Evolutionary conservation across 2,888 invertebrate species (phyloP).

Genomic region (Helicoverpa assulta): DNA sequence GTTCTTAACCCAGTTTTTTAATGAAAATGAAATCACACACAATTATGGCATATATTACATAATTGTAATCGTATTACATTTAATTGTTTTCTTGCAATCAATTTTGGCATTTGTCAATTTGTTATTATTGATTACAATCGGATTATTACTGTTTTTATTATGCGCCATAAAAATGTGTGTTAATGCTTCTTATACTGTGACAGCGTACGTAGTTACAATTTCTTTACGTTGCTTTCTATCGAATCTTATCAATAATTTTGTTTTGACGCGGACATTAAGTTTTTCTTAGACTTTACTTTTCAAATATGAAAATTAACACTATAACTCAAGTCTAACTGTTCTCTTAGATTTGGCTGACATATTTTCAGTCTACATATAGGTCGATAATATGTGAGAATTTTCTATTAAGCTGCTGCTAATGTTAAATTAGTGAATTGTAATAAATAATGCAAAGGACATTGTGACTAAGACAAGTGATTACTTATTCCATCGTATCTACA

Average conservation of each 20-base stretch:
- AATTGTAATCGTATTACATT: constrained; percentile 29
- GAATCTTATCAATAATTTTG: no score
- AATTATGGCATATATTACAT: constrained; percentile 28
- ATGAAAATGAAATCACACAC: constrained; percentile 40
- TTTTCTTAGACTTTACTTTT: no score
- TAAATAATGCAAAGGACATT: not conserved
- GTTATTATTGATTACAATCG: constrained; percentile 20
- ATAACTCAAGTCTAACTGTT: no score
- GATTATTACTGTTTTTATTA: not conserved
- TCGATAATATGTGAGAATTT: not conserved
- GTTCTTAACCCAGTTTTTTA: constrained; percentile 29
- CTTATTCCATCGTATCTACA: not conserved
- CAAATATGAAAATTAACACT: no score
- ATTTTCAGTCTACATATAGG: no score
- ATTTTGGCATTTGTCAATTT: constrained; percentile 11
- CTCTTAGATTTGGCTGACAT: no score
- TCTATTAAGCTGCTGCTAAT: not conserved
- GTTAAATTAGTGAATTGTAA: not conserved
- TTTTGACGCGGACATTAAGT: no score
- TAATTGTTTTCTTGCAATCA: constrained; percentile 38
- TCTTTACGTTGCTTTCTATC: no score
- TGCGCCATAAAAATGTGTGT: not conserved
- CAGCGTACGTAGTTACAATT: not conserved
- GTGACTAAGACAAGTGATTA: not conserved
- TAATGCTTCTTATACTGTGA: not conserved